phyloP scores from a whole-genome alignment of 2,888 invertebrate species.

The Tiliacea citrago region DNA sequence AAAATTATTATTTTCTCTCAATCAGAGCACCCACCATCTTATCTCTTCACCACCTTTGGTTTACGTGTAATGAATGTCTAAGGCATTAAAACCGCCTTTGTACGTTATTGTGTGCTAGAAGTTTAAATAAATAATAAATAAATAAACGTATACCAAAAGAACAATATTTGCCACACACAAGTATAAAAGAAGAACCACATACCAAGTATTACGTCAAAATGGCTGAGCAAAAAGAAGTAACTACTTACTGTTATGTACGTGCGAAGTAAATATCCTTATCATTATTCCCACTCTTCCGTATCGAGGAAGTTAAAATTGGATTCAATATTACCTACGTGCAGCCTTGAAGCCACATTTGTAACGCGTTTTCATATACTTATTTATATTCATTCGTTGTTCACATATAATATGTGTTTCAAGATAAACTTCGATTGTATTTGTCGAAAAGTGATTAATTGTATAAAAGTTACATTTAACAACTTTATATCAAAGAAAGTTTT shows the following conservation, averaged over 20 bases:
- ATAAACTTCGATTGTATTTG: neutral
- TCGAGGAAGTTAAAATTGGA: constrained; percentile 58
- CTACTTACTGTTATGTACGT: neutral
- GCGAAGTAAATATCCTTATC: constrained; percentile 46
- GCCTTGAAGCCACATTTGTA: constrained; percentile 39
- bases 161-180: neutral
- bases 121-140: no score
- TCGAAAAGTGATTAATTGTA: neutral
- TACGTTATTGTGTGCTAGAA: no score
- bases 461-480: neutral
- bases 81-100: no score
- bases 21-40: no score
- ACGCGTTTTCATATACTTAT: constrained; percentile 22
- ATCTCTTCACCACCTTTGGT: no score
- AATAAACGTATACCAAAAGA: neutral
- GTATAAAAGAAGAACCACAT: neutral
- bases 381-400: neutral
- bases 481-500: neutral
- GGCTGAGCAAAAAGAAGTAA: neutral
- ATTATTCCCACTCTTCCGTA: constrained; percentile 24
- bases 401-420: neutral
- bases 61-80: no score
- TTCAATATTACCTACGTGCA: constrained; percentile 45
- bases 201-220: neutral
- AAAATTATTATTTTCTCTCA: no score